Evolutionary conservation across 1,140 invertebrate species (phyloP), one percentile per base, ranked within the genome.

Genomic region (Bombus waltoni): DNA sequence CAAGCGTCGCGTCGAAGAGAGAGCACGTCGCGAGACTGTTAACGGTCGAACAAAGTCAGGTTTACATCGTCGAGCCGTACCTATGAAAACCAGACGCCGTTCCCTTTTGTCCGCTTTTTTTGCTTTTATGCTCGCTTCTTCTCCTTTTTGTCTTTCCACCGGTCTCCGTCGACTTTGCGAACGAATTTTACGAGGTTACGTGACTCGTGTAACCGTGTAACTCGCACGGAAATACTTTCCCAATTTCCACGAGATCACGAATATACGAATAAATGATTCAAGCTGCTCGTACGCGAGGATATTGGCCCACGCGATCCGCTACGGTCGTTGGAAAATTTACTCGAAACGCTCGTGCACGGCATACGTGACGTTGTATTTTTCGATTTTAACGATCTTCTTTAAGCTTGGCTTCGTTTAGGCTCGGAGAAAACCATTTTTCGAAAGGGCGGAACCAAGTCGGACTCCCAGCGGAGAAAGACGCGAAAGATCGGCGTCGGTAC

Each of bases 201-300:
- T 44, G 59, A 65, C 57, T 78, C 38, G n/a, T n/a, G n/a, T n/a
- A n/a, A n/a, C n/a, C 18, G 28, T 78, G n/a, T 62, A 65, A 62
- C 47, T 32, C 32, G 8, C 3, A 2, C 32, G 62, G 70, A 68
- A 70, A 70, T 40, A 4, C 15, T 25, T 57, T 71, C 18, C 78
- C 78, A 81, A 71, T 81, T 81, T 81, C 66, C 15, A 32, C 15
- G 4, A 28, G 35, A 25, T 35, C n/a, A 6, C 18, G 44, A 70
- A 80, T n/a, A 65, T 42, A 57, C 35, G 10, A 35, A 15, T 71
- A 53, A 81, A 81, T 57, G 40, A 81, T 81, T 80, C 78, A 80
- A 10, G 32, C 5, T 6, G 2, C 44, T 53, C 62, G 77, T 28
- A 32, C 44, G 32, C 28, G 25, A n/a, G 42, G 65, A 28, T 47